Percentiles rank a stretch among this genome's conserved stretches.
phyloP scores from a whole-genome alignment of 1,140 invertebrate species.

The Drosophila lacertosa region DNA sequence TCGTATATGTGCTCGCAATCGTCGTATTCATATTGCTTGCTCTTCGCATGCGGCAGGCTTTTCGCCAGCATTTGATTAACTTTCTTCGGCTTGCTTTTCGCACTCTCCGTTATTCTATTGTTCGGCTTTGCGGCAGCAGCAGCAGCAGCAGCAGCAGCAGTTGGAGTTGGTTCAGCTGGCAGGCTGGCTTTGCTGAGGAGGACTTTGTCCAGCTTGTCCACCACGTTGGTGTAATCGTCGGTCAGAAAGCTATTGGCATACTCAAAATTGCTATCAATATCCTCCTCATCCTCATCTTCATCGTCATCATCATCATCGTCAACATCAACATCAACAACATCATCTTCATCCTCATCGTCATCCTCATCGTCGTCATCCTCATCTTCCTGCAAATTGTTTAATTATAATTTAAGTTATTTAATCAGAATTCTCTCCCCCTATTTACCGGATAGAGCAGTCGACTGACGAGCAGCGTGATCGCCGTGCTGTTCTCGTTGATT shows the following conservation, averaged over 20 bases:
- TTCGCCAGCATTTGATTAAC: neutral
- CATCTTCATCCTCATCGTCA: conserved; percentile 50
- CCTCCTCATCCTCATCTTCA: conserved; percentile 54
- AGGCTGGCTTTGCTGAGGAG: conserved; percentile 49
- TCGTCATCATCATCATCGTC: conserved; percentile 63
- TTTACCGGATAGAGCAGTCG: conserved; percentile 86
- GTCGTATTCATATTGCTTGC: conserved; percentile 58
- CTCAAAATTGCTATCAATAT: conserved; percentile 69
- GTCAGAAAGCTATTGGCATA: conserved; percentile 71
- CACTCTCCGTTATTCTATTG: neutral
- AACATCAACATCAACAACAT: conserved; percentile 59
- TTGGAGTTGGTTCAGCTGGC: conserved; percentile 11
- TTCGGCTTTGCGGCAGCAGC: too few relatives aligned
- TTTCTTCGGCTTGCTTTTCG: conserved; percentile 16
- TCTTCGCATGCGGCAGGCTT: neutral
- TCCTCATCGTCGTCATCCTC: conserved; percentile 66
- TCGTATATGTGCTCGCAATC: conserved; percentile 88
- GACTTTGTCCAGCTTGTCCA: conserved; percentile 70
- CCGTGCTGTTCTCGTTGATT: conserved; percentile 84
- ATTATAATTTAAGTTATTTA: too few relatives aligned
- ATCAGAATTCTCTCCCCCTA: neutral
- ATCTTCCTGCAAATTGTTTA: conserved; percentile 31
- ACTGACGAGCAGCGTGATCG: conserved; percentile 86
- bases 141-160: too few relatives aligned
- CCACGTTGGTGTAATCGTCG: conserved; percentile 73